Percentiles rank a stretch among this genome's conserved stretches.
Evolutionary conservation across 2,113 vertebrate genomes (phyloP).

Genomic region (Chamaetylas fuelleborni): DNA sequence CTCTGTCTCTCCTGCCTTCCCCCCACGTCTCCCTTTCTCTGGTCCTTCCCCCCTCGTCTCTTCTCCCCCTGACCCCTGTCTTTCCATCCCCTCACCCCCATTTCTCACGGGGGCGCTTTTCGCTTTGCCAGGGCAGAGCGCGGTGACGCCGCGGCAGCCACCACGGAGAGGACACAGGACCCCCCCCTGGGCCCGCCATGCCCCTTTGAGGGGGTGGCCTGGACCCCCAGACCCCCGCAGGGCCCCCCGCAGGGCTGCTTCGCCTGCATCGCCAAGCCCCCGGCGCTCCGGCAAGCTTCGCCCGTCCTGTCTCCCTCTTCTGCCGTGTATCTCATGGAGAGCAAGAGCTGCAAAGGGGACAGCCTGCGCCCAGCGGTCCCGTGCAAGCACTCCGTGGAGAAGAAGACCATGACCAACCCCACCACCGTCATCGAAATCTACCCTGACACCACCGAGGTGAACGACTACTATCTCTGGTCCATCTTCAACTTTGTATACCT

Average conservation of each 20-base stretch:
- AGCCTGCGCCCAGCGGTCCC: slow-evolving; percentile 63
- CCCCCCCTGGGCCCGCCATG: slow-evolving; percentile 64
- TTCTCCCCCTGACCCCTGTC: not conserved
- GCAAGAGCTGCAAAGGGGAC: slow-evolving; percentile 76
- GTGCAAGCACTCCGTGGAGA: slow-evolving; percentile 77
- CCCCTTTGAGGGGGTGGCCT: slow-evolving; percentile 77
- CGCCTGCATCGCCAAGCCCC: slow-evolving; percentile 74
- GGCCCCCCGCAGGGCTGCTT: slow-evolving; percentile 72
- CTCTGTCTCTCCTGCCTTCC: not conserved
- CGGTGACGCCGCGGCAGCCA: slow-evolving; percentile 52
- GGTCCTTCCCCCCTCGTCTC: not conserved
- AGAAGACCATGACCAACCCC: slow-evolving; percentile 78
- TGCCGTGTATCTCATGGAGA: slow-evolving; percentile 76
- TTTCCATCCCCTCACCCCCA: not conserved
- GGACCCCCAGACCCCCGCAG: slow-evolving; percentile 68
- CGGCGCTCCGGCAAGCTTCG: slow-evolving; percentile 57
- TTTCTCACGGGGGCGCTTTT: not conserved
- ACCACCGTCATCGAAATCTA: slow-evolving; percentile 76
- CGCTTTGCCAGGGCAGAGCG: slow-evolving; percentile 15
- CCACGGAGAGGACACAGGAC: slow-evolving; percentile 79
- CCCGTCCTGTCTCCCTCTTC: slow-evolving; percentile 62
- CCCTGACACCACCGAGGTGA: slow-evolving; percentile 78
- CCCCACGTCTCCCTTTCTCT: not conserved
- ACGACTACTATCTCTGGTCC: slow-evolving; percentile 84
- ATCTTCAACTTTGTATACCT: slow-evolving; percentile 87